Conservation (phyloP, 1,140 invertebrate genomes). For the Pseudomyrmex flavicornis region DNA sequence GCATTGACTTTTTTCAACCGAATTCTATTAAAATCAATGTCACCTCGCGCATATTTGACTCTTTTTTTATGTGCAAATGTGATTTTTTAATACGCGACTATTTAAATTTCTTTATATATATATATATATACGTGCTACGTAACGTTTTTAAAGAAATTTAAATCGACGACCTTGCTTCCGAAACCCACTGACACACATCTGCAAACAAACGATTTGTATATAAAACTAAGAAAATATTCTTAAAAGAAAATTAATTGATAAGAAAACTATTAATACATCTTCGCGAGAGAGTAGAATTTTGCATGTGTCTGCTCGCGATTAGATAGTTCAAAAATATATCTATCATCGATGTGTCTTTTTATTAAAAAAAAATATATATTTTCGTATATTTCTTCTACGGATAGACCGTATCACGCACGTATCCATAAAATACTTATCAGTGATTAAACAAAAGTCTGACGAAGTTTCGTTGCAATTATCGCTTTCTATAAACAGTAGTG, state of each 20-base stretch:
- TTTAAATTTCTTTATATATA: background rate
- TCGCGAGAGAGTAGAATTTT: background rate
- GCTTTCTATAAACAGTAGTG: too few species aligned
- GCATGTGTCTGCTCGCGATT: background rate
- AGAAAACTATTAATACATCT: too few species aligned
- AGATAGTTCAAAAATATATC: background rate
- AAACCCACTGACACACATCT: background rate
- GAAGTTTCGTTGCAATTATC: background rate
- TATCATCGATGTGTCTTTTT: background rate
- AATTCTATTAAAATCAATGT: background rate
- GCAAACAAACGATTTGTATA: background rate
- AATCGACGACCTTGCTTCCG: background rate
- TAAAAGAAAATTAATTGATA: background rate
- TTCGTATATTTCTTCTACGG: background rate
- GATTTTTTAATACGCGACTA: background rate
- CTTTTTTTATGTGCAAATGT: background rate
- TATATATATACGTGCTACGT: background rate
- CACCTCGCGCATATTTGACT: background rate
- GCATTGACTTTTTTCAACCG: too few species aligned
- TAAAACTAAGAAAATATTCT: background rate
- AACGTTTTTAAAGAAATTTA: conserved; percentile 12
- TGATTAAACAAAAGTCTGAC: background rate
- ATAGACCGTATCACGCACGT: background rate
- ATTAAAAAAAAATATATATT: background rate
- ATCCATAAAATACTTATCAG: background rate